A percentile compares a stretch with the other conserved stretches of the same genome.
phyloP scores from a whole-genome alignment of 2,888 invertebrate species.

The Tachina fera region DNA sequence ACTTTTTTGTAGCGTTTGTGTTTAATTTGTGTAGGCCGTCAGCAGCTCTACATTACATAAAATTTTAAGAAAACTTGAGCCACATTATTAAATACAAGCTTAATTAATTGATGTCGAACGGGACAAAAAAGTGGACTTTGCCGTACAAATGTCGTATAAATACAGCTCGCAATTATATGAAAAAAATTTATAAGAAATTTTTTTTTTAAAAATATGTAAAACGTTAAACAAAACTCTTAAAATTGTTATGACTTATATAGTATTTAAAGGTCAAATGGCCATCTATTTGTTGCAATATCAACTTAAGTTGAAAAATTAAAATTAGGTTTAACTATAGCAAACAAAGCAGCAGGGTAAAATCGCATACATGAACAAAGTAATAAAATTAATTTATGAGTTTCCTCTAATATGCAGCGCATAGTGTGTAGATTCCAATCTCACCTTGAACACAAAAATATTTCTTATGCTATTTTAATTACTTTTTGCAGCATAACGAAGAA shows the following conservation, averaged over 20 bases:
- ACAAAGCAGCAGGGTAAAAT: not conserved
- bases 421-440: constrained; percentile 1
- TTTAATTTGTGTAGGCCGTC: too few relatives aligned
- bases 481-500: constrained; percentile 35
- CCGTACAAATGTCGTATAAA: too few relatives aligned
- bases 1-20: too few relatives aligned
- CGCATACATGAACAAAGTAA: constrained; percentile 10
- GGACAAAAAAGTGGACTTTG: too few relatives aligned
- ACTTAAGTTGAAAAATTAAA: constrained; percentile 5
- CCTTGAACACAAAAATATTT: constrained; percentile 41
- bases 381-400: constrained; percentile 53
- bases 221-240: not conserved
- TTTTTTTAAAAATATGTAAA: too few relatives aligned
- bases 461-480: constrained; percentile 66
- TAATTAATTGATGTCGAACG: too few relatives aligned
- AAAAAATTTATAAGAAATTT: too few relatives aligned
- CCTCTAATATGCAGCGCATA: constrained; percentile 15
- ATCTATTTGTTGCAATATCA: constrained; percentile 13
- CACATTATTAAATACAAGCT: too few relatives aligned
- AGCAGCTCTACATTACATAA: too few relatives aligned
- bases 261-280: constrained; percentile 58
- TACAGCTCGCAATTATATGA: too few relatives aligned
- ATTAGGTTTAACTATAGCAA: constrained; percentile 17
- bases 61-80: too few relatives aligned
- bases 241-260: constrained; percentile 37